A percentile compares a stretch with the other conserved stretches of the same genome.
These are phyloP conservation scores for Aurelia sp. DNA, from an alignment of 30 jellyfish, hydroid and myxozoan species.

Conservation along the genomic window DNA sequence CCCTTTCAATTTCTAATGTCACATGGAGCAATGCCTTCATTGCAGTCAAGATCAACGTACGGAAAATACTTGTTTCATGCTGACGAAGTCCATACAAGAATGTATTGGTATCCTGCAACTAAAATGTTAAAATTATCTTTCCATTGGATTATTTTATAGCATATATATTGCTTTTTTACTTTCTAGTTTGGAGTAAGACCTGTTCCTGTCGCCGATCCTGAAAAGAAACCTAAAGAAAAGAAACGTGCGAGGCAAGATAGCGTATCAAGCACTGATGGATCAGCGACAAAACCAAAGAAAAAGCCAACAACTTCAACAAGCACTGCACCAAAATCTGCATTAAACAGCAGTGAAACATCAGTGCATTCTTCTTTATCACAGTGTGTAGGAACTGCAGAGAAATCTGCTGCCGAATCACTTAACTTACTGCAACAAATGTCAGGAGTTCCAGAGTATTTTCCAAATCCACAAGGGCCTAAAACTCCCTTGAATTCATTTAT, in stretches of 20 bases:
- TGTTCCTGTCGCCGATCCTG: constrained; percentile 12
- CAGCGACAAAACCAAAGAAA: constrained; percentile 23
- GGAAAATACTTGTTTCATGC: too few species aligned
- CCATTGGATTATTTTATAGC: background rate
- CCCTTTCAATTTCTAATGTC: too few species aligned
- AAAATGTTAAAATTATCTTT: background rate
- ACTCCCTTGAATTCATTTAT: constrained; percentile 58
- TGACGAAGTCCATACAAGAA: too few species aligned
- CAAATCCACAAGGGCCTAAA: constrained; percentile 49
- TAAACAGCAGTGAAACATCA: background rate
- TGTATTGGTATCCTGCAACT: too few species aligned
- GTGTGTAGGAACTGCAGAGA: constrained; percentile 44
- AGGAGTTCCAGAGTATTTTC: constrained; percentile 21
- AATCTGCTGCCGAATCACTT: constrained; percentile 68
- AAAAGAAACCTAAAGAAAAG: constrained; percentile 43
- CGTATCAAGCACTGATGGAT: constrained; percentile 44
- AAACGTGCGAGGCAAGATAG: constrained; percentile 44
- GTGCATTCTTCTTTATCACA: constrained; percentile 2
- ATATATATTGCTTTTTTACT: background rate
- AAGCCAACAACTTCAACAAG: constrained; percentile 4
- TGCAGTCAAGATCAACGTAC: too few species aligned
- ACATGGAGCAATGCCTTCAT: too few species aligned
- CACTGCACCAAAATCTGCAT: constrained; percentile 5
- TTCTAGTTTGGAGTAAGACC: constrained; percentile 50
- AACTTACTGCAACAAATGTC: constrained; percentile 66